Conservation (phyloP, 2,797 vertebrate genomes). For the Anguilla megastoma region DNA sequence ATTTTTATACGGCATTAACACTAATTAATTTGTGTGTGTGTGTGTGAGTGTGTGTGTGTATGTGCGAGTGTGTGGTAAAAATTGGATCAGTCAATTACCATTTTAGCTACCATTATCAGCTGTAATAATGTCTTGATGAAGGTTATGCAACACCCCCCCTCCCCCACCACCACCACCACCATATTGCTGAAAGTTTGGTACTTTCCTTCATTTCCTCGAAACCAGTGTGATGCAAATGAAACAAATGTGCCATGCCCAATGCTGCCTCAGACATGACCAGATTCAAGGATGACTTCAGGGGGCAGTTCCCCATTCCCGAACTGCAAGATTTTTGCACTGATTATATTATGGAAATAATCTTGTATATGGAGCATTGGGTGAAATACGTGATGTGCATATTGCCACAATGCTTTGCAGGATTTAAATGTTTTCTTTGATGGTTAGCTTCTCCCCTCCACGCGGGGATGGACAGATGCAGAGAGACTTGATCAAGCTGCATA, state of each 20-base stretch:
- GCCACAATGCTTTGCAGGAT: not conserved
- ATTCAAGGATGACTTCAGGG: not conserved
- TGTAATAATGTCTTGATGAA: not conserved
- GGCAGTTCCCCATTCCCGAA: not conserved
- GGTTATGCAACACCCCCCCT: not conserved
- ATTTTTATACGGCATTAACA: not conserved
- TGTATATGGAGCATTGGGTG: not conserved
- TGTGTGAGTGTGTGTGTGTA: not conserved
- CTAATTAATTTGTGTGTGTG: not conserved
- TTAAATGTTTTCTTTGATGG: not conserved
- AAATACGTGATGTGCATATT: not conserved
- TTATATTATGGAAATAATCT: not conserved
- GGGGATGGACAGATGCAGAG: not conserved
- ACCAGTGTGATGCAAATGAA: not conserved
- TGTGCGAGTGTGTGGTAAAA: not conserved
- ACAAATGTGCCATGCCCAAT: not conserved
- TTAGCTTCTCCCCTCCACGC: not conserved
- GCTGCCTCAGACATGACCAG: not conserved
- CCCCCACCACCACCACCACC: no score
- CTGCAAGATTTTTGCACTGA: not conserved
- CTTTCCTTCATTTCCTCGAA: not conserved
- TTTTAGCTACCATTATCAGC: not conserved
- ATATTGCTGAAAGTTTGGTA: not conserved
- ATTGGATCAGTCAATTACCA: constrained; percentile 1
- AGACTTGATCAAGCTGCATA: not conserved